Conservation (phyloP, 2,888 invertebrate species). For the Eupeodes luniger region DNA sequence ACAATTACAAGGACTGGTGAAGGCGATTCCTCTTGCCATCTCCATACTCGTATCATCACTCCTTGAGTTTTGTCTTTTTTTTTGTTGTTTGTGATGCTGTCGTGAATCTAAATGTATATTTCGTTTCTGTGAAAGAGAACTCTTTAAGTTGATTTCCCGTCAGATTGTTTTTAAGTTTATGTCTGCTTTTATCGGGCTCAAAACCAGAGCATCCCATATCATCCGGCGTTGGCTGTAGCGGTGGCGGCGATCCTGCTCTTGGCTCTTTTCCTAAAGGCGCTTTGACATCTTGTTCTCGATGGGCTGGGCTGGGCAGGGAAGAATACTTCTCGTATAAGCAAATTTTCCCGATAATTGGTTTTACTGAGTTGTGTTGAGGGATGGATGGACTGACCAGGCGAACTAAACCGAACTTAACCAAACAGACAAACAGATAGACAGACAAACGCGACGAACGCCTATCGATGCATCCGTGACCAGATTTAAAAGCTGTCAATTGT, state of each 20-base stretch:
- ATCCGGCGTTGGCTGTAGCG: too few relatives aligned
- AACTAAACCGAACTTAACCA: neutral
- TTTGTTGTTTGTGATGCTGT: conserved; percentile 15
- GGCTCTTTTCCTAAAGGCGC: conserved; percentile 76
- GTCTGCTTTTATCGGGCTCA: conserved; percentile 52
- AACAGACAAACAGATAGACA: conserved; percentile 1
- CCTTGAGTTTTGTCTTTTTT: conserved; percentile 26
- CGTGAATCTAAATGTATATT: conserved; percentile 13
- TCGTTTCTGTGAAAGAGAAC: conserved; percentile 22
- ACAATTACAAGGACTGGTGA: conserved; percentile 65
- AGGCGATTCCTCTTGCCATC: conserved; percentile 13
- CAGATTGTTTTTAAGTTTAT: conserved; percentile 66
- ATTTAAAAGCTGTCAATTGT: conserved; percentile 68
- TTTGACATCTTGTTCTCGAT: conserved; percentile 70
- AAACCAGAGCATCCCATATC: conserved; percentile 78
- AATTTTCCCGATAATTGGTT: conserved; percentile 68
- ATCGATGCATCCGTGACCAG: conserved; percentile 54
- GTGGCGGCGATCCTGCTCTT: neutral
- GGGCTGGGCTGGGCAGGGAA: neutral
- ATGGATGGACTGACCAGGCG: neutral
- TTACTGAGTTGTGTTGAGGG: conserved; percentile 42
- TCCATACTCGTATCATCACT: neutral
- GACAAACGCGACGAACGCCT: conserved; percentile 7
- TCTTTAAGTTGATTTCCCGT: conserved; percentile 69
- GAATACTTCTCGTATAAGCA: conserved; percentile 8